phyloP scores from a whole-genome alignment of 2,888 invertebrate species.

The Orchesella flavescens region DNA sequence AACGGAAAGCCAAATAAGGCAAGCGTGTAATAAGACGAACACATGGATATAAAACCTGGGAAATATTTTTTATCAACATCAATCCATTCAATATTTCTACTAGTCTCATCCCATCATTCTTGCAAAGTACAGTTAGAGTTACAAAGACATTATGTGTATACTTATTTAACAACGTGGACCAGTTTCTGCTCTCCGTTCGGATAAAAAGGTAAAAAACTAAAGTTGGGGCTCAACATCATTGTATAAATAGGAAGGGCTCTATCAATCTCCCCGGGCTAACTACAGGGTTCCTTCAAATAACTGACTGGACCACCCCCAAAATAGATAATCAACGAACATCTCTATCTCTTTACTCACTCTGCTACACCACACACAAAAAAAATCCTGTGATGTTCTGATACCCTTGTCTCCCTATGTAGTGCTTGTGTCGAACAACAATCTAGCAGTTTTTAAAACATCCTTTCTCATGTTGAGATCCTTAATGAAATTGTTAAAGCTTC shows the following conservation, averaged over 20 bases:
- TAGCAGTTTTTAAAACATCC: conserved; percentile 46
- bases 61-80: neutral
- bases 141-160: neutral
- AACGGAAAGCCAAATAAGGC: neutral
- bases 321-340: conserved; percentile 70
- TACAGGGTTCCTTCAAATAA: conserved; percentile 71
- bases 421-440: conserved; percentile 33
- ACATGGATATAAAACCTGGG: neutral
- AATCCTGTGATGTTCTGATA: neutral
- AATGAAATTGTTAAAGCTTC: conserved; percentile 69
- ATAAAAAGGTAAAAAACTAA: neutral
- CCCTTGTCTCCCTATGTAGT: neutral
- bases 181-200: neutral
- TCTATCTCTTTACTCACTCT: conserved; percentile 59
- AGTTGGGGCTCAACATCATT: neutral
- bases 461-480: conserved; percentile 48
- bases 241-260: conserved; percentile 39
- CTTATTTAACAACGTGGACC: neutral
- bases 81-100: neutral
- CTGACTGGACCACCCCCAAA: conserved; percentile 72
- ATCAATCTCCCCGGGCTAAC: conserved; percentile 68
- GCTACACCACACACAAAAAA: neutral
- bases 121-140: neutral
- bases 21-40: conserved; percentile 11
- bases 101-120: neutral